Percentiles rank a stretch among this genome's conserved stretches.
These are phyloP conservation scores for Rotaria macrura DNA, from an alignment of 2,888 invertebrate genomes.

Conservation along the genomic window DNA sequence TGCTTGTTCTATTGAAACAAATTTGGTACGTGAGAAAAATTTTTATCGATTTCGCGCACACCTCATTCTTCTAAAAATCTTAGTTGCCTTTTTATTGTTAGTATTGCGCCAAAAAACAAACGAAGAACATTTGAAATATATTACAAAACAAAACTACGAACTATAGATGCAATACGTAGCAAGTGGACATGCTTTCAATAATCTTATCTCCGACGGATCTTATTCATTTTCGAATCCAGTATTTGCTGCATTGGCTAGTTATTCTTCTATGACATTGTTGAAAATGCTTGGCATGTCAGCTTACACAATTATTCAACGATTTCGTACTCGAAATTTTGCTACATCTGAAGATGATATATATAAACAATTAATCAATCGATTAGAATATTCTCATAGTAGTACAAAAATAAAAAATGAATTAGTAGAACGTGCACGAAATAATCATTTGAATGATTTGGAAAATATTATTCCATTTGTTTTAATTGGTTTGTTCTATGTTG, in stretches of 20 bases:
- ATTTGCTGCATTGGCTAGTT: not conserved
- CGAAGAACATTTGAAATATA: not conserved
- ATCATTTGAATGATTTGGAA: not conserved
- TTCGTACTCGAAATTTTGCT: not conserved
- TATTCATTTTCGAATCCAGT: not conserved
- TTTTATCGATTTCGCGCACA: not conserved
- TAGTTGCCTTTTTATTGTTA: not conserved
- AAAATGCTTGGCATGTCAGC: not conserved
- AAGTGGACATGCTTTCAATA: not conserved
- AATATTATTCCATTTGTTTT: slow-evolving; percentile 1
- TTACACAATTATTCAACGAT: not conserved
- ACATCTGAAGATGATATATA: not conserved
- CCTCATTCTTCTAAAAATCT: not conserved
- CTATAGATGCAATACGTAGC: not conserved
- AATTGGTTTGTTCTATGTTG: not conserved
- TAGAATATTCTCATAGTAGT: not conserved
- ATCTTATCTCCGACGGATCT: not conserved
- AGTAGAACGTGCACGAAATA: not conserved
- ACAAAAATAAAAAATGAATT: not conserved
- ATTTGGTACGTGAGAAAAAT: no score
- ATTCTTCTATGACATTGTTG: not conserved
- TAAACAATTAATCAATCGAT: not conserved
- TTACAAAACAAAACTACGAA: no score
- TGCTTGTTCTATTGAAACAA: no score
- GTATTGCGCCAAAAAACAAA: not conserved